Evolutionary conservation across 2,113 vertebrate species (phyloP).

Genomic region (Rhagologus leucostigma): DNA sequence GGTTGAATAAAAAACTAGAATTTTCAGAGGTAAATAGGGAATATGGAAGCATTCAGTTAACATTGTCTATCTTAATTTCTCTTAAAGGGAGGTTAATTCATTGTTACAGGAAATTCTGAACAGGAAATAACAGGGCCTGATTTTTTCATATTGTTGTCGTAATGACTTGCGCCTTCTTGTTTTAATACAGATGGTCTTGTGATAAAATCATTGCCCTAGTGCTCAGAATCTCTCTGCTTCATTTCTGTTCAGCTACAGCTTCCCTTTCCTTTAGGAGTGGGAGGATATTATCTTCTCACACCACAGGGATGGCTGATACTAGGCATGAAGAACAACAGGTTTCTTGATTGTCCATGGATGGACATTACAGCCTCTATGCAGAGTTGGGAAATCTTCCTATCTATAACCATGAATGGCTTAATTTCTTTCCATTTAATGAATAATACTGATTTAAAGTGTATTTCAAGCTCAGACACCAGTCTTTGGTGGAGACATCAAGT

Average conservation of each 20-base stretch:
- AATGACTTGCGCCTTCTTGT: neutral
- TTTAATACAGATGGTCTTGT: neutral
- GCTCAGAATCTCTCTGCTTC: neutral
- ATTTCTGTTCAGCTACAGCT: neutral
- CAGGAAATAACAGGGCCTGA: neutral
- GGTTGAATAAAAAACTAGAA: neutral
- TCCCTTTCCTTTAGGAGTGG: neutral
- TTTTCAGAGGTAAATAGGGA: neutral
- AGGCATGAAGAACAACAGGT: neutral
- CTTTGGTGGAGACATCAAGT: neutral
- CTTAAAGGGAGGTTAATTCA: neutral
- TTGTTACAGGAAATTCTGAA: neutral
- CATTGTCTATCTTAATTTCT: neutral
- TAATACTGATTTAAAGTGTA: neutral
- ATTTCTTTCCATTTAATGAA: neutral
- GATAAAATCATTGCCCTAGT: neutral
- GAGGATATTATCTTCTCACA: neutral
- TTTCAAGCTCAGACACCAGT: neutral
- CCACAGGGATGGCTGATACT: neutral
- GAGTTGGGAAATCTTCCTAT: neutral
- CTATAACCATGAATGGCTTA: neutral
- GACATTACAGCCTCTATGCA: neutral
- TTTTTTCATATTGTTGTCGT: neutral
- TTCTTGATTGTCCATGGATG: neutral
- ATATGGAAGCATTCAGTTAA: neutral